phyloP scores from a whole-genome alignment of 1,140 invertebrate genomes.

The Drosophila setifemur region DNA sequence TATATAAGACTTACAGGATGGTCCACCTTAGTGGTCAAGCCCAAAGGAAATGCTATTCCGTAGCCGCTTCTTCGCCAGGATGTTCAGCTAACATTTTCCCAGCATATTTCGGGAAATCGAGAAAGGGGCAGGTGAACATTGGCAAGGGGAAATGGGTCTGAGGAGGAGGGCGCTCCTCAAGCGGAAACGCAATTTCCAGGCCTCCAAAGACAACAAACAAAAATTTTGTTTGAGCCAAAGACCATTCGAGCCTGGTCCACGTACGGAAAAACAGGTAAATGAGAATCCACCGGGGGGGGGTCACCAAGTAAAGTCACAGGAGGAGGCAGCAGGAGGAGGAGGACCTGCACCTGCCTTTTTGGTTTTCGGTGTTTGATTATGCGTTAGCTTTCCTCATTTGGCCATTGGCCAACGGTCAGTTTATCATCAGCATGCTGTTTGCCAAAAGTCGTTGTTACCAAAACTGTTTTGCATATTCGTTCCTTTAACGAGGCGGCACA shows the following conservation, averaged over 20 bases:
- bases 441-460: slow-evolving; percentile 1
- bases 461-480: slow-evolving; percentile 17
- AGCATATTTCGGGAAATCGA: slow-evolving; percentile 19
- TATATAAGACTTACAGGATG: no score
- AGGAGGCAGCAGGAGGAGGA: not conserved
- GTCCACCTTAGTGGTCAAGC: not conserved
- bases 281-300: not conserved
- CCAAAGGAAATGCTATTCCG: slow-evolving; percentile 6
- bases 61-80: slow-evolving; percentile 6
- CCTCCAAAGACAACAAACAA: slow-evolving; percentile 74
- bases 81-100: slow-evolving; percentile 30
- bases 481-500: slow-evolving; percentile 15
- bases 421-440: slow-evolving; percentile 53
- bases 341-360: slow-evolving; percentile 40
- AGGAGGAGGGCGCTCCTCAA: slow-evolving; percentile 36
- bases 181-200: slow-evolving; percentile 77
- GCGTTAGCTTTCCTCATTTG: slow-evolving; percentile 59
- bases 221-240: slow-evolving; percentile 76
- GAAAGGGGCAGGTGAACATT: not conserved
- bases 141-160: no score
- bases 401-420: slow-evolving; percentile 37
- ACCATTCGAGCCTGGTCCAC: slow-evolving; percentile 20
- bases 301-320: not conserved
- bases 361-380: slow-evolving; percentile 72
- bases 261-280: slow-evolving; percentile 17